Conservation (phyloP, 2,797 vertebrate genomes). For the Kryptolebias ocellatus region DNA sequence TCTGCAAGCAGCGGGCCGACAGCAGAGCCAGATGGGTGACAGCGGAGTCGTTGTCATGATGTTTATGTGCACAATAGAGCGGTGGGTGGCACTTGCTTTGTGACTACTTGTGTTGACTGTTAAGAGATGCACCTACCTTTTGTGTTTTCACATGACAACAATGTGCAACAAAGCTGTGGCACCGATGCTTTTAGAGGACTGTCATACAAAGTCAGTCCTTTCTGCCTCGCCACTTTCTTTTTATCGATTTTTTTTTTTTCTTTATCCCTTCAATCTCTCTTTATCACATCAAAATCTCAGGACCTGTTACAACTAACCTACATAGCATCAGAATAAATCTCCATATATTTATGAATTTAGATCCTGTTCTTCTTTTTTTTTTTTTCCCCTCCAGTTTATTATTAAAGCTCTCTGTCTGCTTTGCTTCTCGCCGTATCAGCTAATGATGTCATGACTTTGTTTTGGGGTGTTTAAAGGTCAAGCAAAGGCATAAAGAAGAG, state of each 20-base stretch:
- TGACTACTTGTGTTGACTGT: background rate
- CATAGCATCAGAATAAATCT: constrained; percentile 18
- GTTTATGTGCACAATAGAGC: background rate
- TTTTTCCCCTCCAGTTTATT: constrained; percentile 8
- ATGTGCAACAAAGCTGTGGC: too few relatives aligned
- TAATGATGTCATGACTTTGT: constrained; percentile 30
- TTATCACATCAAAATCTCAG: background rate
- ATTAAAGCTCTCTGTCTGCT: background rate
- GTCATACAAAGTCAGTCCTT: constrained; percentile 1
- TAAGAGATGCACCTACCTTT: too few relatives aligned
- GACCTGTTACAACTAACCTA: constrained; percentile 4
- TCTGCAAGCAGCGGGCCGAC: background rate
- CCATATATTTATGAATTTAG: background rate
- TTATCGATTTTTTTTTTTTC: constrained; percentile 1
- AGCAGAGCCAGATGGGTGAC: background rate
- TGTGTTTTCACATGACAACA: too few relatives aligned
- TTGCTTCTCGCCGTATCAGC: background rate
- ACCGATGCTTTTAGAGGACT: background rate
- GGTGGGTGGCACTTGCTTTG: background rate
- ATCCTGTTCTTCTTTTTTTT: background rate
- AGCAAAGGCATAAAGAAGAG: constrained; percentile 28
- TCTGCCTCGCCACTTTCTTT: constrained; percentile 12
- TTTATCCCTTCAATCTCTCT: constrained; percentile 4
- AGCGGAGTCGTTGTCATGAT: background rate
- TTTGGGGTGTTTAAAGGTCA: constrained; percentile 44